A percentile compares a stretch with the other conserved stretches of the same genome.
These are phyloP conservation scores for Pithys albifrons DNA, from an alignment of 2,113 vertebrate species.

Conservation along the genomic window DNA sequence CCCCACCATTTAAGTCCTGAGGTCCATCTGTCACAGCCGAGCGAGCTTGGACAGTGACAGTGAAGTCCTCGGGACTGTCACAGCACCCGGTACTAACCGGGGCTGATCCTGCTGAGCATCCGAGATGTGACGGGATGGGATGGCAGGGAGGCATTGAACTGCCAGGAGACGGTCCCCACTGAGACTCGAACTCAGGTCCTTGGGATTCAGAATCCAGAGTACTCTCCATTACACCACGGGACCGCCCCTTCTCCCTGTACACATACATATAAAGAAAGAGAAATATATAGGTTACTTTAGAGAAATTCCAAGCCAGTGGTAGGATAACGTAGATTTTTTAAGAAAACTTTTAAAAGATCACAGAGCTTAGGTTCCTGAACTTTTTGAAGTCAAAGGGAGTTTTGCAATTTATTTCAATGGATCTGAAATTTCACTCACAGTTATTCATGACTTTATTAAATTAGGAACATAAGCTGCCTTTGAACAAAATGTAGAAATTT, in stretches of 20 bases:
- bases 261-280: neutral
- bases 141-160: too few relatives aligned
- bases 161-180: too few relatives aligned
- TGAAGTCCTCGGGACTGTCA: too few relatives aligned
- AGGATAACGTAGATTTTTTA: neutral
- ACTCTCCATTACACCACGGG: too few relatives aligned
- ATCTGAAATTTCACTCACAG: neutral
- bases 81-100: too few relatives aligned
- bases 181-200: too few relatives aligned
- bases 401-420: neutral
- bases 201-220: too few relatives aligned
- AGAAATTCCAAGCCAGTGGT: neutral
- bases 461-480: neutral
- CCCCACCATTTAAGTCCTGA: too few relatives aligned
- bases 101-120: too few relatives aligned
- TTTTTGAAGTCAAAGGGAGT: neutral
- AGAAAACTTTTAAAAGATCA: neutral
- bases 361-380: neutral
- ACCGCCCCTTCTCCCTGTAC: neutral
- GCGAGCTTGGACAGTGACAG: too few relatives aligned
- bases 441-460: neutral
- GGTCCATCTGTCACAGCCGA: too few relatives aligned
- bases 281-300: neutral
- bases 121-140: too few relatives aligned
- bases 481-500: neutral